Percentiles rank a stretch among this genome's conserved stretches.
These are phyloP conservation scores for Hemaris fuciformis DNA, from an alignment of 2,888 invertebrate genomes.

Conservation along the genomic window DNA sequence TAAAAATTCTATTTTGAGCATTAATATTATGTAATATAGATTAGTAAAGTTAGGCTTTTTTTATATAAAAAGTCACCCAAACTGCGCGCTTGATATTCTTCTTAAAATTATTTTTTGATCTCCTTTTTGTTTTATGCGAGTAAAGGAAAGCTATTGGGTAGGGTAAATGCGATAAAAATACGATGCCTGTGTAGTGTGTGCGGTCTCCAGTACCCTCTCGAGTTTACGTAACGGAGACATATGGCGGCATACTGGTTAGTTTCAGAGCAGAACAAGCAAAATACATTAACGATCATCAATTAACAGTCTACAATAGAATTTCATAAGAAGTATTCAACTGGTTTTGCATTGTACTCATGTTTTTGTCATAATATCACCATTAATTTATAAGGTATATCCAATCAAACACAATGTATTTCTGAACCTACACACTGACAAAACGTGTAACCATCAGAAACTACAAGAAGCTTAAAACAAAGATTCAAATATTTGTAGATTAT, in stretches of 20 bases:
- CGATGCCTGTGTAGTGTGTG: neutral
- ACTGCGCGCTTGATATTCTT: neutral
- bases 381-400: too few relatives aligned
- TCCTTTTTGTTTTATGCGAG: neutral
- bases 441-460: too few relatives aligned
- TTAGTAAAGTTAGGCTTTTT: neutral
- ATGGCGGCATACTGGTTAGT: slow-evolving; percentile 24
- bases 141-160: neutral
- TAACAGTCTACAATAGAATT: neutral
- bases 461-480: too few relatives aligned
- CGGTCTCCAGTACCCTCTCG: neutral
- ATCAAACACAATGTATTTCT: too few relatives aligned
- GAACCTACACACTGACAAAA: too few relatives aligned
- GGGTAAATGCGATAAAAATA: neutral
- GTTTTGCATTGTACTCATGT: too few relatives aligned
- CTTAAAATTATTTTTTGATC: neutral
- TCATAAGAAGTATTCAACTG: neutral
- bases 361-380: too few relatives aligned
- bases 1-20: too few relatives aligned
- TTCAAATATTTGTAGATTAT: too few relatives aligned
- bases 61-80: neutral
- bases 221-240: slow-evolving; percentile 26
- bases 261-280: slow-evolving; percentile 21
- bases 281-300: neutral
- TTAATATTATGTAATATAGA: neutral